Conservation (phyloP, 2,888 invertebrate genomes). For the Timandra comae region DNA sequence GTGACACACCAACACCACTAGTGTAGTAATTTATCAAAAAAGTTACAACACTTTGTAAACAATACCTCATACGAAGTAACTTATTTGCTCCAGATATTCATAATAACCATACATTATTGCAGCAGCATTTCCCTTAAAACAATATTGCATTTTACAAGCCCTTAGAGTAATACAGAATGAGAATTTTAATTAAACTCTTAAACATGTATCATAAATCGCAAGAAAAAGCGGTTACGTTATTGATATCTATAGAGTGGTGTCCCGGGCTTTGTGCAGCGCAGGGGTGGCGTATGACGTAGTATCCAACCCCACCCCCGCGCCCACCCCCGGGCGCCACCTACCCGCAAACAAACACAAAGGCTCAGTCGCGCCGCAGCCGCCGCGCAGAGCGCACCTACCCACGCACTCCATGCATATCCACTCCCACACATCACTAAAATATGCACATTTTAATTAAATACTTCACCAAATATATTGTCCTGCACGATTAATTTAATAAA, state of each 20-base stretch:
- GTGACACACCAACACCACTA: too few species aligned
- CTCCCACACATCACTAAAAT: slow-evolving; percentile 40
- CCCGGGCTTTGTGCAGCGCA: slow-evolving; percentile 31
- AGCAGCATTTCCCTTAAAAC: too few species aligned
- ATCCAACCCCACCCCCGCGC: slow-evolving; percentile 22
- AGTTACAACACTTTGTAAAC: too few species aligned
- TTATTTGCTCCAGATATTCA: too few species aligned
- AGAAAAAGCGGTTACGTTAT: slow-evolving; percentile 22
- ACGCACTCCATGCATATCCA: slow-evolving; percentile 36
- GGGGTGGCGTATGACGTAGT: slow-evolving; percentile 11
- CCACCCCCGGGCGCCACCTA: slow-evolving; percentile 23
- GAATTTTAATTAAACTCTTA: too few species aligned
- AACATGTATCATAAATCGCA: slow-evolving; percentile 3
- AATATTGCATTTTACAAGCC: too few species aligned
- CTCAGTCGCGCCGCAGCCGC: slow-evolving; percentile 63
- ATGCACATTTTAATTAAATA: slow-evolving; percentile 47
- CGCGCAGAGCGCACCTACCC: slow-evolving; percentile 49
- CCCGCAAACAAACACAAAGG: slow-evolving; percentile 39
- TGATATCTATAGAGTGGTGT: slow-evolving; percentile 31
- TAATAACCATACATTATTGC: too few species aligned
- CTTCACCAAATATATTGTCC: slow-evolving; percentile 33
- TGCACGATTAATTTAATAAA: slow-evolving; percentile 4
- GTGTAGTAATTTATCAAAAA: too few species aligned
- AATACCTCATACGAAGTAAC: too few species aligned
- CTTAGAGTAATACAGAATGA: too few species aligned